phyloP scores from a whole-genome alignment of 2,888 invertebrate genomes.

The Clusia tigrina region DNA sequence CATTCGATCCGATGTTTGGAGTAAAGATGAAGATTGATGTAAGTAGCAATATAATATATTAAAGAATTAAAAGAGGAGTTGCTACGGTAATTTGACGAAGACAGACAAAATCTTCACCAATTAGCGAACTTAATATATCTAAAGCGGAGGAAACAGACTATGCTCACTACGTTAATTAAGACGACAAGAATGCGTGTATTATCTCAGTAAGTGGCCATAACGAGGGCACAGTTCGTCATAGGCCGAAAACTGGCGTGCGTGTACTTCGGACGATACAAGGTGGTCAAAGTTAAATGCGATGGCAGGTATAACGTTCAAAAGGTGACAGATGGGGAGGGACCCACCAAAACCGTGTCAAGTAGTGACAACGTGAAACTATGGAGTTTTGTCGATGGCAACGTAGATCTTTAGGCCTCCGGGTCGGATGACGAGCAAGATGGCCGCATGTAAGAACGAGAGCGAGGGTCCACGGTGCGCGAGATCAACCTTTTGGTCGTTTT shows the following conservation, averaged over 20 bases:
- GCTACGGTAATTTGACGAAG: background rate
- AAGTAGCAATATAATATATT: background rate
- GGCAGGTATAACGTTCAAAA: background rate
- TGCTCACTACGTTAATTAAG: background rate
- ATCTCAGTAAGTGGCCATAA: background rate
- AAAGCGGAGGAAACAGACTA: background rate
- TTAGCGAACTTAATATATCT: background rate
- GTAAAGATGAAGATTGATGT: constrained; percentile 15
- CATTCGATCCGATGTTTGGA: constrained; percentile 26
- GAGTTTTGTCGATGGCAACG: background rate
- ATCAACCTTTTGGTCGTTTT: too few relatives aligned
- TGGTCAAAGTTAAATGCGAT: background rate
- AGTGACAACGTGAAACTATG: background rate
- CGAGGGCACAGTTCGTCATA: background rate
- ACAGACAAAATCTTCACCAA: background rate
- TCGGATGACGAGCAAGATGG: background rate
- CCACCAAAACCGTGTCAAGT: background rate
- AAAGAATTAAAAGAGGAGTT: constrained; percentile 13
- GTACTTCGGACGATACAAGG: background rate
- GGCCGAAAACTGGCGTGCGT: background rate
- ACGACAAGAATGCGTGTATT: background rate
- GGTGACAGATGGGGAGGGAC: background rate
- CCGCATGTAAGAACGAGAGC: background rate
- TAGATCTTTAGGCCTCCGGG: background rate
- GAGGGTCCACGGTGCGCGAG: too few relatives aligned